Evolutionary conservation across 2,888 invertebrate genomes (phyloP).

Genomic region (Athetis lepigone): DNA sequence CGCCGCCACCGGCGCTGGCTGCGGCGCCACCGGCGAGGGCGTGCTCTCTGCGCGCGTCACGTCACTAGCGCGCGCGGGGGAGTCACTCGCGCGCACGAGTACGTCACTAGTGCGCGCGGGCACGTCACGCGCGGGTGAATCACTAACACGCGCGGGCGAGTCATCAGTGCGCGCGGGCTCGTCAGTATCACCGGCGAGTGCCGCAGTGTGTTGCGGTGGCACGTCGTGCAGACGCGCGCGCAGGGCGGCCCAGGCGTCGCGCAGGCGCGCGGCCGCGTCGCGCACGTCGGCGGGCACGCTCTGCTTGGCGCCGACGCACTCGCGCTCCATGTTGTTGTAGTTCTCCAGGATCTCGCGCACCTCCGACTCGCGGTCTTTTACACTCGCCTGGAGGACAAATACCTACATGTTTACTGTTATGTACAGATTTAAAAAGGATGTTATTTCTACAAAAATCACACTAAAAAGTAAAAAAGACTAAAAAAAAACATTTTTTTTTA

Average conservation of each 20-base stretch:
- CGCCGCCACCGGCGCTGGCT: neutral
- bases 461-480: too few relatives aligned
- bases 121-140: slow-evolving; percentile 37
- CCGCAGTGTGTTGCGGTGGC: too few relatives aligned
- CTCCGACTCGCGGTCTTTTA: slow-evolving; percentile 90
- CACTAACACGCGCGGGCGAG: slow-evolving; percentile 40
- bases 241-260: slow-evolving; percentile 69
- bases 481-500: too few relatives aligned
- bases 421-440: too few relatives aligned
- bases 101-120: slow-evolving; percentile 17
- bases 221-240: slow-evolving; percentile 47
- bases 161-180: too few relatives aligned
- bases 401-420: too few relatives aligned
- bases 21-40: neutral
- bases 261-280: slow-evolving; percentile 87
- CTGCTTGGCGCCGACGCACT: slow-evolving; percentile 80
- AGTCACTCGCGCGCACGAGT: slow-evolving; percentile 19
- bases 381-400: slow-evolving; percentile 73
- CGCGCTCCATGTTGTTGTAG: slow-evolving; percentile 91
- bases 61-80: slow-evolving; percentile 40
- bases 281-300: slow-evolving; percentile 71
- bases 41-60: neutral
- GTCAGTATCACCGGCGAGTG: too few relatives aligned
- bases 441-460: too few relatives aligned
- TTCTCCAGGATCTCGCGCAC: slow-evolving; percentile 92